phyloP scores from a whole-genome alignment of 2,888 invertebrate genomes.

The Papilio protenor region DNA sequence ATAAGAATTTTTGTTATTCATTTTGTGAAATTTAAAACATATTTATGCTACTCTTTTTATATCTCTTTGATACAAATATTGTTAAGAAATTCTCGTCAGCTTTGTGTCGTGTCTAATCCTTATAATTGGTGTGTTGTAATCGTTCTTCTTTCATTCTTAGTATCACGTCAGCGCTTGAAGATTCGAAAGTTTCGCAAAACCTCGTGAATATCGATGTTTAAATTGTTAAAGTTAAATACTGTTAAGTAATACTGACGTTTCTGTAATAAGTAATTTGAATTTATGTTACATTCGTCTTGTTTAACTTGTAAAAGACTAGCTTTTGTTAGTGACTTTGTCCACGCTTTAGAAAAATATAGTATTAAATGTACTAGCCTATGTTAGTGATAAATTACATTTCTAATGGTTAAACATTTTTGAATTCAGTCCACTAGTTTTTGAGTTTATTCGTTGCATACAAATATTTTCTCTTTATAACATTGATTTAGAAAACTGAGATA shows the following conservation, averaged over 20 bases:
- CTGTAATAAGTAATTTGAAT: not conserved
- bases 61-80: not conserved
- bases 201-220: not conserved
- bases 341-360: too few species aligned
- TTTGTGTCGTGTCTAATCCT: slow-evolving; percentile 16
- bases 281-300: not conserved
- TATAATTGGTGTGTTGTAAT: slow-evolving; percentile 24
- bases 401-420: too few species aligned
- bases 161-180: slow-evolving; percentile 12
- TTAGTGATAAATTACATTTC: too few species aligned
- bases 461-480: too few species aligned
- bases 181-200: slow-evolving; percentile 31
- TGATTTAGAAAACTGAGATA: too few species aligned
- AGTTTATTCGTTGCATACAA: too few species aligned
- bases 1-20: not conserved
- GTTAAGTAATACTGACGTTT: slow-evolving; percentile 39
- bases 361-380: too few species aligned
- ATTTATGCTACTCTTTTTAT: not conserved
- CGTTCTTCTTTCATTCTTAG: slow-evolving; percentile 1
- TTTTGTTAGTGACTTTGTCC: too few species aligned
- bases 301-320: too few species aligned
- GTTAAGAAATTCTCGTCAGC: not conserved
- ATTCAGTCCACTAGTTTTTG: too few species aligned
- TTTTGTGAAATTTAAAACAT: not conserved
- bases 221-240: slow-evolving; percentile 26